Evolutionary conservation across 2,113 vertebrate species (phyloP), one percentile per base, ranked within the genome.

Genomic region (Cheirogaleus medius): DNA sequence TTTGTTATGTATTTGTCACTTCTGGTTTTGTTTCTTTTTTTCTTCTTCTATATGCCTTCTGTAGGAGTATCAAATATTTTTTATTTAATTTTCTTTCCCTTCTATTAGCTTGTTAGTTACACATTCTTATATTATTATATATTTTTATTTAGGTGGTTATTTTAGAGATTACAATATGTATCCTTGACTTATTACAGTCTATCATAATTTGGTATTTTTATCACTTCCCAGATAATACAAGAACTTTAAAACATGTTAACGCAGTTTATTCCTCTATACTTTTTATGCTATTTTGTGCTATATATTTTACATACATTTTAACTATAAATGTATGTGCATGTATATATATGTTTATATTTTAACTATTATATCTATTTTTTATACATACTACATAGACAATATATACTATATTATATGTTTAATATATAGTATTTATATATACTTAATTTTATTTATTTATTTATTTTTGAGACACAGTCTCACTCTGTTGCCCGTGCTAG

Each of bases 151-250:
- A 47, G 63, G 44, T 87, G 54, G 17, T 64, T 93, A 80, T 58
- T 93, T 95, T 81, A 90, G 47, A 87, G 74, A 82, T 90, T 76
- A 93, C 2, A 87, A 80, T 12, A 82, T 69, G 32, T 14, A 87
- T 69, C 49, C 14, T 82, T 85, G 29, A 84, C 5, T 84, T 95
- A 73, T 27, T 83, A 64, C 8, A 66, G 15, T 42, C 39, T 88
- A 44, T 32, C 37, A 92, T 47, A 87, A 96, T 84, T 84, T 80
- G 90, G 12, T 74, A 91, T 76, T 92, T 95, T 95, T 90, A 81
- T 81, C 18, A 93, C 5, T 95, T 87, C 32, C 39, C n/a, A 42
- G 23, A 69, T 17, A 93, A 68, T 52, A 34, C 23, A 90, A 54
- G 86, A 86, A 90, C 42, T 49, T 96, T 96, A 85, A 83, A 91